Evolutionary conservation across 2,113 vertebrate species (phyloP).

Genomic region (Corvus hawaiiensis): DNA sequence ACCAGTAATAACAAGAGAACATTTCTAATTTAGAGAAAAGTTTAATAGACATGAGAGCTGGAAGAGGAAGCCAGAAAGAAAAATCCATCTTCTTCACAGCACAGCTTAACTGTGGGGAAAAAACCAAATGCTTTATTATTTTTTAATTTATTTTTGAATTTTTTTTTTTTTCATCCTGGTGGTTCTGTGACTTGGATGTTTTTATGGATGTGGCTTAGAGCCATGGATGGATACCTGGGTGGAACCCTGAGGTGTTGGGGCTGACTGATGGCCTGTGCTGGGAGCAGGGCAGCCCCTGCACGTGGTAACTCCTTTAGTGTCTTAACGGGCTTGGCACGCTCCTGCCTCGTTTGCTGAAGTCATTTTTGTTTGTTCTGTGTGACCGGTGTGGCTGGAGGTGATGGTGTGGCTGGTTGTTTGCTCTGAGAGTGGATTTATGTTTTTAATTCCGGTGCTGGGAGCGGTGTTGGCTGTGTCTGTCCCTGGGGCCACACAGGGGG

Average conservation of each 20-base stretch:
- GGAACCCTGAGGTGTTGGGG: background rate
- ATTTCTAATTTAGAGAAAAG: background rate
- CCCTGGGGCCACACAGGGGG: background rate
- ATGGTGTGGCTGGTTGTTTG: background rate
- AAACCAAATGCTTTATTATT: background rate
- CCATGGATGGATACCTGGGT: background rate
- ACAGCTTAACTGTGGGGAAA: background rate
- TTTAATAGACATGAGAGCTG: background rate
- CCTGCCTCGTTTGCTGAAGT: background rate
- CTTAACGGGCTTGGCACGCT: accelerated
- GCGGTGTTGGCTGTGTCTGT: background rate
- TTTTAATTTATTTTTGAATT: background rate
- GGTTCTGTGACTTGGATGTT: background rate
- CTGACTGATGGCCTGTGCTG: background rate
- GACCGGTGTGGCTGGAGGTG: background rate
- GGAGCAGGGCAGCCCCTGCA: background rate
- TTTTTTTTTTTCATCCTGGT: background rate
- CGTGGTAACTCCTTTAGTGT: accelerated
- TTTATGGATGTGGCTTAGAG: background rate
- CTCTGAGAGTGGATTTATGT: background rate
- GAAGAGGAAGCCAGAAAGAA: background rate
- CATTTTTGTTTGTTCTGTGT: background rate
- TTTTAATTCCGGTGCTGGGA: background rate
- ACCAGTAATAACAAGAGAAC: background rate
- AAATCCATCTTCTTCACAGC: background rate